phyloP scores from a whole-genome alignment of 2,888 invertebrate genomes.

The Sepioteuthis lessoniana region DNA sequence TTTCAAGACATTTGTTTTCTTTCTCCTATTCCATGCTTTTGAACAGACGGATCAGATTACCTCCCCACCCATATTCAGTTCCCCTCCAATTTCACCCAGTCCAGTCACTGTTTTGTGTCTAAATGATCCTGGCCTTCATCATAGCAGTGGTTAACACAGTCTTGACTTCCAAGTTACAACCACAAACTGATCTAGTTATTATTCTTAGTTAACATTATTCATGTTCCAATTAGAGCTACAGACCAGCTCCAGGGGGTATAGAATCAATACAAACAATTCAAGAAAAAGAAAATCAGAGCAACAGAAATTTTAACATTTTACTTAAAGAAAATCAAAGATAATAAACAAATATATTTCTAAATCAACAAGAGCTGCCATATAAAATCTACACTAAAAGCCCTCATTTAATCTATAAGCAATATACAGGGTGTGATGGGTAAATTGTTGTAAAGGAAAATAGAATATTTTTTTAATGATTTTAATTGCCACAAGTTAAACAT shows the following conservation, averaged over 20 bases:
- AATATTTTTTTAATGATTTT: neutral
- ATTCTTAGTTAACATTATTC: neutral
- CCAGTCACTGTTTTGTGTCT: neutral
- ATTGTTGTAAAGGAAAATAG: neutral
- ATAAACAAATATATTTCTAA: too few species aligned
- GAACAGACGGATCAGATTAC: neutral
- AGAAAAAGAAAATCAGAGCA: neutral
- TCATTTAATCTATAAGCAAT: neutral
- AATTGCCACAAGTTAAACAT: neutral
- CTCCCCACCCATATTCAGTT: neutral
- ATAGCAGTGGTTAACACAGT: neutral
- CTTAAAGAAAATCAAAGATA: neutral
- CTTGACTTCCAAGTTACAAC: neutral
- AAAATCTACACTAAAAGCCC: neutral
- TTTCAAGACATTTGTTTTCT: neutral
- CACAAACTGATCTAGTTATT: neutral
- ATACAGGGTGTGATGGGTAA: too few species aligned
- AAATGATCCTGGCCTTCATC: conserved; percentile 16
- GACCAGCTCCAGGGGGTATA: neutral
- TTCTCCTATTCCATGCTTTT: neutral
- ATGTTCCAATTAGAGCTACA: neutral
- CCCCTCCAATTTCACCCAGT: neutral
- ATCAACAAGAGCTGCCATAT: too few species aligned
- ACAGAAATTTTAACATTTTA: neutral
- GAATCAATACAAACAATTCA: neutral